Evolutionary conservation across 2,797 vertebrate species (phyloP).

Genomic region (Labeo calbasu): DNA sequence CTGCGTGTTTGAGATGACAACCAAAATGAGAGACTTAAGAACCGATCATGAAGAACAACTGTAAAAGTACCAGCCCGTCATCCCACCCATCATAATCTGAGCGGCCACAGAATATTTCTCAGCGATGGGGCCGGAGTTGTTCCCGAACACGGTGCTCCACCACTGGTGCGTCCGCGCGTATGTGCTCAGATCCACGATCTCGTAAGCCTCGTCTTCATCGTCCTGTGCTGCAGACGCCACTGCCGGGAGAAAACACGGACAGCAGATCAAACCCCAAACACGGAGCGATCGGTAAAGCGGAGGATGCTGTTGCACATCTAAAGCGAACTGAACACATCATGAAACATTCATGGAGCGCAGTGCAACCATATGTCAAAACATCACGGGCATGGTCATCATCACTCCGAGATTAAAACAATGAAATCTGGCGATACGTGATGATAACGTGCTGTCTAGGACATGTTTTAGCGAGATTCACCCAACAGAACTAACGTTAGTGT

Average conservation of each 20-base stretch:
- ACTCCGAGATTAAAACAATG: too few species aligned
- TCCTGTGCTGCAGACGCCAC: conserved; percentile 50
- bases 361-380: too few species aligned
- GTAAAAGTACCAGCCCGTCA: conserved; percentile 87
- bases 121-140: conserved; percentile 88
- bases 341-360: too few species aligned
- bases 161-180: conserved; percentile 92
- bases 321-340: too few species aligned
- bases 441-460: not conserved
- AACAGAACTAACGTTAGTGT: not conserved
- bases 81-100: conserved; percentile 91
- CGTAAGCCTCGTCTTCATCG: conserved; percentile 89
- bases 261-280: not conserved
- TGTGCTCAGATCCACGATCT: conserved; percentile 90
- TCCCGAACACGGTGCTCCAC: conserved; percentile 92
- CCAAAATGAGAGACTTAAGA: not conserved
- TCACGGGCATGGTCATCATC: too few species aligned
- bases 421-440: too few species aligned
- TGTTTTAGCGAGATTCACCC: not conserved
- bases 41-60: not conserved
- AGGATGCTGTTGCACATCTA: too few species aligned
- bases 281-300: too few species aligned
- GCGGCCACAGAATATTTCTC: conserved; percentile 94
- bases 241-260: not conserved
- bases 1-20: too few species aligned